Conservation (phyloP, 2,113 vertebrate species). For the Entosphenus tridentatus region DNA sequence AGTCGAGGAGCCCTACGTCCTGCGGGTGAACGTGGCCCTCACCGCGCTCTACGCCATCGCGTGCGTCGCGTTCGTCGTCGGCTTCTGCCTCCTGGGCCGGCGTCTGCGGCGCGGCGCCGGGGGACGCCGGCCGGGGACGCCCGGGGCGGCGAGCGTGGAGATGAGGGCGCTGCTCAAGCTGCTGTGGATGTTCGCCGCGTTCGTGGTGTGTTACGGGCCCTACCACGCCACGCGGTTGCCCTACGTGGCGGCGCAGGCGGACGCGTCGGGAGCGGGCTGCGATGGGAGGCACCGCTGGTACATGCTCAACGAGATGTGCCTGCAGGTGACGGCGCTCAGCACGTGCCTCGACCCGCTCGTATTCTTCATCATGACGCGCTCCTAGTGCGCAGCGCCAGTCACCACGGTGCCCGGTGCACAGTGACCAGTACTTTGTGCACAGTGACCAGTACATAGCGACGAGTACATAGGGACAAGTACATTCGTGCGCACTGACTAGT, state of each 20-base stretch:
- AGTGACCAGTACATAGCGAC: no score
- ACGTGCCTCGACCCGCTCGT: constrained; percentile 4
- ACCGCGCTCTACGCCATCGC: not conserved
- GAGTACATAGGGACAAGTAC: no score
- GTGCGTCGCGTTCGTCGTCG: not conserved
- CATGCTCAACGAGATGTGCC: not conserved
- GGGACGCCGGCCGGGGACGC: no score
- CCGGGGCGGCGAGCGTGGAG: not conserved
- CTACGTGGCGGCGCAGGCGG: not conserved
- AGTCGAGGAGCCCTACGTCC: not conserved
- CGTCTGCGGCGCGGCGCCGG: not conserved
- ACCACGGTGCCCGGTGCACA: no score
- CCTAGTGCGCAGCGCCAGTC: no score
- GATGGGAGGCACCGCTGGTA: not conserved
- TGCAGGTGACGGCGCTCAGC: constrained; percentile 5
- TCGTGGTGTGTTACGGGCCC: not conserved
- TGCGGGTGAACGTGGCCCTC: not conserved
- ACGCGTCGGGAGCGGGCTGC: not conserved
- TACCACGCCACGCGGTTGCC: constrained; percentile 1
- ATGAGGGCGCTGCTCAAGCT: constrained; percentile 4
- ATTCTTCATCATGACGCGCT: not conserved
- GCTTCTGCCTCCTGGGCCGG: not conserved
- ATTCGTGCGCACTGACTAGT: no score
- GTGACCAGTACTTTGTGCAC: no score
- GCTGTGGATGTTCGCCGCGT: constrained; percentile 5